Conservation (phyloP, 2,113 vertebrate genomes). For the Alethe diademata region DNA sequence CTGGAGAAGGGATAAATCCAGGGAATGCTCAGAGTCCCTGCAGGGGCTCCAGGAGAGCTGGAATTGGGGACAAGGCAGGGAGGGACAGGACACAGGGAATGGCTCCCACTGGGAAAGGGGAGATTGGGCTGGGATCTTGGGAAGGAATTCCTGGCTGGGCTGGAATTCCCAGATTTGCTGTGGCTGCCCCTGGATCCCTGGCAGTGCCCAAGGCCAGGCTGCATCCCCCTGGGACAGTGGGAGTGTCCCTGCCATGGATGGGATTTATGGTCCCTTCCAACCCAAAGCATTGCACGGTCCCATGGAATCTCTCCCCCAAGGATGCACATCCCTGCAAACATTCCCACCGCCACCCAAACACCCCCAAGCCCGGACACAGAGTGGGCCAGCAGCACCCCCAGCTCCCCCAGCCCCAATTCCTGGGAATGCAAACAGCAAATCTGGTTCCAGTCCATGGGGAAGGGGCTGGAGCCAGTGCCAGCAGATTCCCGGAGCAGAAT, state of each 20-base stretch:
- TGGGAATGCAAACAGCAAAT: accelerated
- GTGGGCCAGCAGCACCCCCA: not conserved
- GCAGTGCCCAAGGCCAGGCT: not conserved
- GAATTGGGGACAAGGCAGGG: too few relatives aligned
- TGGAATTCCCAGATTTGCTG: not conserved
- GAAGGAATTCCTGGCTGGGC: not conserved
- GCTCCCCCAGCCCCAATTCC: not conserved
- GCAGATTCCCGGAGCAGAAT: not conserved
- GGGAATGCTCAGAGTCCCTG: too few relatives aligned
- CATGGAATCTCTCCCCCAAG: not conserved
- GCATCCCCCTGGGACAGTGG: accelerated
- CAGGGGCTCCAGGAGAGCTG: too few relatives aligned
- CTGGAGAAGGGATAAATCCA: too few relatives aligned
- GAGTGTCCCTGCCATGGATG: not conserved
- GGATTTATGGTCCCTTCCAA: accelerated
- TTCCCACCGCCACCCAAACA: not conserved
- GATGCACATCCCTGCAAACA: accelerated
- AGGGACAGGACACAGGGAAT: too few relatives aligned
- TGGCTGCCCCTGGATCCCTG: not conserved
- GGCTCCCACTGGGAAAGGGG: not conserved
- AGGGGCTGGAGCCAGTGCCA: too few relatives aligned
- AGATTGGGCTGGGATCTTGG: not conserved
- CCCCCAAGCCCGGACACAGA: accelerated
- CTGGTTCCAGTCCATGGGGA: not conserved
- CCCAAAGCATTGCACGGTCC: accelerated